Conservation (phyloP, 2,113 vertebrate genomes). For the Psettodes erumei region DNA sequence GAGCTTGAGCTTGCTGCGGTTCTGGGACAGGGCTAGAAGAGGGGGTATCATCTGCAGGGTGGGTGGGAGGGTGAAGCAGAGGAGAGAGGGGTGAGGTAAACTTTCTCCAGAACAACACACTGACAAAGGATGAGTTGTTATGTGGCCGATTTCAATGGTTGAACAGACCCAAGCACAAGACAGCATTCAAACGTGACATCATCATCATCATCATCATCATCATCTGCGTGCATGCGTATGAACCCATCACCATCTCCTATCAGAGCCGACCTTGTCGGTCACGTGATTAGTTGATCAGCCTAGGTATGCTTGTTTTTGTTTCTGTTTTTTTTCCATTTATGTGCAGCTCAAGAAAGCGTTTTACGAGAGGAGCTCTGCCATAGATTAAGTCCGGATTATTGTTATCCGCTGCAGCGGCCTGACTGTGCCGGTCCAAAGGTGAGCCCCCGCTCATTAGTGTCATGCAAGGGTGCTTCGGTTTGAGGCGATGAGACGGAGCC, state of each 20-base stretch:
- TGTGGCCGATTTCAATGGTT: background rate
- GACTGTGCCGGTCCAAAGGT: constrained; percentile 7
- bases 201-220: background rate
- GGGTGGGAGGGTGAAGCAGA: background rate
- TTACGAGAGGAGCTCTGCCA: constrained; percentile 1
- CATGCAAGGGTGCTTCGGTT: constrained; percentile 58
- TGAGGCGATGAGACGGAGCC: constrained; percentile 23
- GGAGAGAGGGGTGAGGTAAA: background rate
- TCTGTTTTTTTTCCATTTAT: too few relatives aligned
- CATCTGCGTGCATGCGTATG: constrained; percentile 35
- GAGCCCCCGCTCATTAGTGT: constrained; percentile 1
- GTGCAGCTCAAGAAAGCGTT: constrained; percentile 12
- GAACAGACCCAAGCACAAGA: constrained; percentile 14
- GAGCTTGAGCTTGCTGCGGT: constrained; percentile 96
- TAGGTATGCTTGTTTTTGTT: background rate
- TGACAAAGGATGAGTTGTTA: background rate
- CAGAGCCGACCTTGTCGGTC: background rate
- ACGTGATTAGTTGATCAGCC: background rate
- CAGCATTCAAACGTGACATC: background rate
- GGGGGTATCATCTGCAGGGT: constrained; percentile 90
- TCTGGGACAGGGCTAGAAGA: constrained; percentile 94
- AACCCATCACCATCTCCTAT: constrained; percentile 7
- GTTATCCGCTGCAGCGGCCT: constrained; percentile 1
- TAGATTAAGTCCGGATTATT: background rate
- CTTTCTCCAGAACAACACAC: background rate